Base-by-base conservation (phyloP, 2,797 vertebrate genomes). In the Eospalax fontanierii region DNA sequence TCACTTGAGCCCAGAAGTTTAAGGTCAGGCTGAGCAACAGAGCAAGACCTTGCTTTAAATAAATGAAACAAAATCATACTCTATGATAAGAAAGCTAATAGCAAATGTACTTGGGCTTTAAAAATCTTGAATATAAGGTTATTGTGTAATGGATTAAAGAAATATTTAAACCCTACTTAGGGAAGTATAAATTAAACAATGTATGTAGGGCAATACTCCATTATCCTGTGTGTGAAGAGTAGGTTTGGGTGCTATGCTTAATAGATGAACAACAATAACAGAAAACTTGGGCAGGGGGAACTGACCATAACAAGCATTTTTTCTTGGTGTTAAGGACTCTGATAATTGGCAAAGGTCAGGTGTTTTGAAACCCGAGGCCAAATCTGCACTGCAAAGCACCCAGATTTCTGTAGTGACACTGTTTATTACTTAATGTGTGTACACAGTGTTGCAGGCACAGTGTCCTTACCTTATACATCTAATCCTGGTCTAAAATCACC, bases 101-200 rank as follows among this genome's bases (percentile, higher is more conserved):
- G 40, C 22, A 83, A 40, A 46, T 59, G 1, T 7, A 57, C 33
- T 6, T 80, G 10, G 68, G 18, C 73, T 86, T 74, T 57, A 59
- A 84, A 88, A 93, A 63, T 61, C 38, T 71, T 59, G 16, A 93
- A 88, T n/a, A 80, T 43, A 78, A 26, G 33, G 0, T 61, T 54
- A 57, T 54, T 10, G 94, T 18, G 81, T 86, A 83, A 50, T n/a
- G 28, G 54, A 87, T 12, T 66, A 74, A 61, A 54, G 8, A 83
- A 94, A 78, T 43, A 63, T 46, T 93, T 84, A 61, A 83, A 63
- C 63, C 38, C 22, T 68, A 66, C 26, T 90, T 84, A 93, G 95
- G 80, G 40, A 90, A 63, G 38, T n/a, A 18, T 33, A 6, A 78
- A 68, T 30, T 70, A 68, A 83, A 95, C 21, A 61, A 50, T 43